Percentiles rank a stretch among this genome's conserved stretches.
Conservation (phyloP, 2,113 vertebrate species). For the Entelurus aequoreus region DNA sequence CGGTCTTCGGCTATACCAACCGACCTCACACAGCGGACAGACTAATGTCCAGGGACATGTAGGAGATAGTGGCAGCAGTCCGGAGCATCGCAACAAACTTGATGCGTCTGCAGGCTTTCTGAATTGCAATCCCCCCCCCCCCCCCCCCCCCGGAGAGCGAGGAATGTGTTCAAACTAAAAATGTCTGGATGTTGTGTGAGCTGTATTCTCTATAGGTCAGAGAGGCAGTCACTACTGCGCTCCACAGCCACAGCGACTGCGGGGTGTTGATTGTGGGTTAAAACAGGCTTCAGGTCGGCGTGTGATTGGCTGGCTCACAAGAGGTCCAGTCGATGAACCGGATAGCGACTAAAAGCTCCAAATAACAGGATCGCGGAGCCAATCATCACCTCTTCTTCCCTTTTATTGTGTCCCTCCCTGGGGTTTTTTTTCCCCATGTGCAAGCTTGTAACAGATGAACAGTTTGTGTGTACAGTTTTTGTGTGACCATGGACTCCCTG, state of each 20-base stretch:
- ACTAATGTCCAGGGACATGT: slow-evolving; percentile 16
- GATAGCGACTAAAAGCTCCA: slow-evolving; percentile 61
- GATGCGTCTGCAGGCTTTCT: slow-evolving; percentile 8
- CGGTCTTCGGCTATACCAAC: neutral
- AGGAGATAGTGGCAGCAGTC: slow-evolving; percentile 25
- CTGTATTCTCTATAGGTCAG: slow-evolving; percentile 1
- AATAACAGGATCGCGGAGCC: slow-evolving; percentile 52
- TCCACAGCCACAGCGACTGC: slow-evolving; percentile 53
- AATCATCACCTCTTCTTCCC: slow-evolving; percentile 29
- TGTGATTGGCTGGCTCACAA: slow-evolving; percentile 39
- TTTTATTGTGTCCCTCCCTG: slow-evolving; percentile 1
- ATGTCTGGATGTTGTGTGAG: slow-evolving; percentile 6
- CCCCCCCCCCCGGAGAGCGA: slow-evolving; percentile 13
- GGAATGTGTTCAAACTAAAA: slow-evolving; percentile 1
- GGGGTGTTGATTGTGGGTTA: slow-evolving; percentile 73
- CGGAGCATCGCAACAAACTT: slow-evolving; percentile 17
- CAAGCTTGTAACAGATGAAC: neutral
- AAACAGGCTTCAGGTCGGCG: slow-evolving; percentile 53
- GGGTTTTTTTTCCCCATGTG: neutral
- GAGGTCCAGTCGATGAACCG: slow-evolving; percentile 65
- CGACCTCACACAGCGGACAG: slow-evolving; percentile 25
- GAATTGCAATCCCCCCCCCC: slow-evolving; percentile 2
- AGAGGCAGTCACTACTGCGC: slow-evolving; percentile 23
- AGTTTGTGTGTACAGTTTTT: too few species aligned
- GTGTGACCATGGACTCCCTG: neutral